Evolutionary conservation across 2,797 vertebrate genomes (phyloP).

Genomic region (Acanthis flammea): DNA sequence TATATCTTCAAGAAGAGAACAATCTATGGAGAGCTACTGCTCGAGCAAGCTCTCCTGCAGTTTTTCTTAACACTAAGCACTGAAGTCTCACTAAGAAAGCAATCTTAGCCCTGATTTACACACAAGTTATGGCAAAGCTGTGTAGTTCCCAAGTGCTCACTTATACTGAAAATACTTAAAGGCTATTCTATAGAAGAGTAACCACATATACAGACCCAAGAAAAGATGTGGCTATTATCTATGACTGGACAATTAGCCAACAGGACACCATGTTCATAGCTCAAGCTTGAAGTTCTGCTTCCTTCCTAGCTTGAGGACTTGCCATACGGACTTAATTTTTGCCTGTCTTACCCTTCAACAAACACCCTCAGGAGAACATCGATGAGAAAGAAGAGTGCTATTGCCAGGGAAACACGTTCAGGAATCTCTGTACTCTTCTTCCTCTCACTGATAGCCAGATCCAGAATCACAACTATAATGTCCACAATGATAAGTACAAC

Average conservation of each 20-base stretch:
- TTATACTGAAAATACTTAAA: background rate
- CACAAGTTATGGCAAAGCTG: background rate
- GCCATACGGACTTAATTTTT: background rate
- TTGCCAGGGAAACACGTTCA: slow-evolving; percentile 82
- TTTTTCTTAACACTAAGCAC: background rate
- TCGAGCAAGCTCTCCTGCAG: background rate
- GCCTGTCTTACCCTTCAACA: slow-evolving; percentile 85
- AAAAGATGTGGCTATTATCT: rapidly evolving
- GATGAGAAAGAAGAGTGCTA: slow-evolving; percentile 88
- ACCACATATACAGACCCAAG: background rate
- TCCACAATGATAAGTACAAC: slow-evolving; percentile 89
- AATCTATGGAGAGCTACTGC: background rate
- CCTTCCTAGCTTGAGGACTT: background rate
- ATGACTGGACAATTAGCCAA: background rate
- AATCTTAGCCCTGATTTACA: background rate
- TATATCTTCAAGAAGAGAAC: background rate
- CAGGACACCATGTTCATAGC: background rate
- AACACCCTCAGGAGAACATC: slow-evolving; percentile 89
- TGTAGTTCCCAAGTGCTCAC: background rate
- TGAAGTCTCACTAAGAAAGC: background rate
- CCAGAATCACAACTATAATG: slow-evolving; percentile 82
- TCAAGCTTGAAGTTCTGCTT: background rate
- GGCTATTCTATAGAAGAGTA: background rate
- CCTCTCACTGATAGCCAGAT: slow-evolving; percentile 69
- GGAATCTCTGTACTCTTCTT: slow-evolving; percentile 59